Percentiles rank a stretch among this genome's conserved stretches.
These are phyloP conservation scores for Leptinotarsa defecta DNA, from an alignment of 1,140 invertebrate genomes.

Conservation along the genomic window DNA sequence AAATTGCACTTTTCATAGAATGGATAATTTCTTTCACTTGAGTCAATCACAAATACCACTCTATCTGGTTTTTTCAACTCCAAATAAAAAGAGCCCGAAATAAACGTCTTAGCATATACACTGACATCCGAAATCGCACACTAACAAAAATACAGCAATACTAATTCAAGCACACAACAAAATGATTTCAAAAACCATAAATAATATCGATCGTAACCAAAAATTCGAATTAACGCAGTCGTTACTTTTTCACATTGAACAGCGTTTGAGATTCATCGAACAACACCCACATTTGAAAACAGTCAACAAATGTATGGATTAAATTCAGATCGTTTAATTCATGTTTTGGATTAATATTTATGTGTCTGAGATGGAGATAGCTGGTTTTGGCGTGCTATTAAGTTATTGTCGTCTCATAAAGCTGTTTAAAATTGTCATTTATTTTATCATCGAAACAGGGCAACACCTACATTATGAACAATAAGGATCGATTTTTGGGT, in stretches of 20 bases:
- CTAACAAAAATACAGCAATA: not conserved
- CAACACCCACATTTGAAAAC: constrained; percentile 4
- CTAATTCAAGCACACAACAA: not conserved
- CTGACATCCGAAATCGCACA: not conserved
- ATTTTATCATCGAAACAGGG: not conserved
- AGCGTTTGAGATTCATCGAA: not conserved
- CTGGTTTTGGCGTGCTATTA: not conserved
- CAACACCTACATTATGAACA: not conserved
- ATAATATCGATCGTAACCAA: not conserved
- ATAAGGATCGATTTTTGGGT: not conserved
- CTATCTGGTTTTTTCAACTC: no score
- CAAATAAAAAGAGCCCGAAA: no score
- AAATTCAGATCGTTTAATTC: constrained; percentile 16
- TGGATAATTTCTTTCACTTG: no score
- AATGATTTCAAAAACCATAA: not conserved
- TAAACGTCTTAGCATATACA: not conserved
- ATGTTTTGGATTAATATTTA: constrained; percentile 15
- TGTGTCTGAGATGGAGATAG: constrained; percentile 9
- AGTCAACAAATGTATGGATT: constrained; percentile 10
- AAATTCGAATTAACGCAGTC: not conserved
- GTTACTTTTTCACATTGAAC: not conserved
- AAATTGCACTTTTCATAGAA: no score
- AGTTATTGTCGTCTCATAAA: not conserved
- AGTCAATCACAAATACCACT: no score
- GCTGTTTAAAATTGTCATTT: not conserved